A percentile compares a stretch with the other conserved stretches of the same genome.
Conservation (phyloP, 2,888 invertebrate species). For the Sphecodes monilicornis region DNA sequence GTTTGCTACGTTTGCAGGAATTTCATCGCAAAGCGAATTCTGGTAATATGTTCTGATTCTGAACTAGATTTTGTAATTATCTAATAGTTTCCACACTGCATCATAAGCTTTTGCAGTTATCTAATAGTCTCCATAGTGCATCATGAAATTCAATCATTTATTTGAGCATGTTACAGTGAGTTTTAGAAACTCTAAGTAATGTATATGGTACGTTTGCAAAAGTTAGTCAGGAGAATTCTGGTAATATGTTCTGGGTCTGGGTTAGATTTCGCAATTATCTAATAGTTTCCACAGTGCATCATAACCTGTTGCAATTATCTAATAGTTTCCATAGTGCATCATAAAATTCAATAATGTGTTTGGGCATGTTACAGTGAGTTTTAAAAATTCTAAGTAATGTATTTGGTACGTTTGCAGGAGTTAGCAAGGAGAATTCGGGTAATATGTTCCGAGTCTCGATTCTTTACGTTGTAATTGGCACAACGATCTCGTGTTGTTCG, state of each 20-base stretch:
- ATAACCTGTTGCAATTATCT: too few relatives aligned
- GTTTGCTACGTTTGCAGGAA: too few relatives aligned
- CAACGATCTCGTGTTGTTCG: neutral
- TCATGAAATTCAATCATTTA: neutral
- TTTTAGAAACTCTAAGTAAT: neutral
- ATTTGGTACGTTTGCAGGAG: neutral
- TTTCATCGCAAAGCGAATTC: too few relatives aligned
- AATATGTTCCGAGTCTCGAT: neutral
- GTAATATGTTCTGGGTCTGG: neutral
- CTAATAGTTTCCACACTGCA: too few relatives aligned
- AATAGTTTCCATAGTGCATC: neutral
- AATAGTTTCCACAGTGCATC: too few relatives aligned
- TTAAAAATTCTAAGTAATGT: neutral
- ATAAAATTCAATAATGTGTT: neutral
- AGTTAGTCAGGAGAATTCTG: neutral
- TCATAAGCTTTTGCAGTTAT: too few relatives aligned
- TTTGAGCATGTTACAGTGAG: neutral
- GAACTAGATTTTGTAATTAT: too few relatives aligned
- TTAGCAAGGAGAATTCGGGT: neutral
- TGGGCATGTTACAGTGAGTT: neutral
- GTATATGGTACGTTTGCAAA: neutral
- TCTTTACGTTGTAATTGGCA: slow-evolving; percentile 13
- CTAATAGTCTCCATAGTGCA: neutral
- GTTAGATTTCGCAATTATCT: too few relatives aligned
- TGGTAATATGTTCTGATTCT: too few relatives aligned